Evolutionary conservation across 2,113 vertebrate genomes (phyloP), one percentile per base, ranked within the genome.

Genomic region (Clarias magur): DNA sequence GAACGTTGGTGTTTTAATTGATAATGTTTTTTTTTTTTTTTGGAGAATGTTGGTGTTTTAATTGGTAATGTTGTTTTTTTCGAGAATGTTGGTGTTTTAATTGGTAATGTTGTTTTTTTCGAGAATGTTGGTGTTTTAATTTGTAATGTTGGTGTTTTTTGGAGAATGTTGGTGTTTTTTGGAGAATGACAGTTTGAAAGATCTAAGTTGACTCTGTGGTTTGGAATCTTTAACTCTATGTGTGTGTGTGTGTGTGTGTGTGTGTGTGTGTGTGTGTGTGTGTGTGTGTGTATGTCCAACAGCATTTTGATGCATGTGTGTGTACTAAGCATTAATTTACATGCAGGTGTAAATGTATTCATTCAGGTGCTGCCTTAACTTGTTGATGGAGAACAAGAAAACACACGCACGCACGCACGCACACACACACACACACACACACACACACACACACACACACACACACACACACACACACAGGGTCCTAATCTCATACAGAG

Each of bases 291-390:
- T 82, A 25, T 60, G 9, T 70, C 27, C 5, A 70, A 42, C 81
- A 53, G 80, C 16, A 53, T 21, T 21, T 27, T 7, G 48, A 65
- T 30, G 84, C 59, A 85, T 82, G 84, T 81, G 80, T 85, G 65
- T 86, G 80, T 54, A 62, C 27, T 88, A 60, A 83, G 63, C 62
- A 83, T 86, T 73, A 79, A 86, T 86, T 62, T 68, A 48, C 72
- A 70, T 59, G 59, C 42, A 72, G 59, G 87, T 56, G 67, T 85
- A 78, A 82, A 53, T 56, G 23, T 78, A 4, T 78, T 56, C 38
- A 75, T 23, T 78, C 23, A 78, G 73, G 42, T 78, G 72, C 72
- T 42, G 10, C 38, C 48, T 53, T 53, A 73, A 73, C 38, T 5
- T 76, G 21, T 56, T 54, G 53, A 54, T 27, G 4, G 6, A 16